phyloP scores from a whole-genome alignment of 2,888 invertebrate species.

The Oligia fasciuncula region DNA sequence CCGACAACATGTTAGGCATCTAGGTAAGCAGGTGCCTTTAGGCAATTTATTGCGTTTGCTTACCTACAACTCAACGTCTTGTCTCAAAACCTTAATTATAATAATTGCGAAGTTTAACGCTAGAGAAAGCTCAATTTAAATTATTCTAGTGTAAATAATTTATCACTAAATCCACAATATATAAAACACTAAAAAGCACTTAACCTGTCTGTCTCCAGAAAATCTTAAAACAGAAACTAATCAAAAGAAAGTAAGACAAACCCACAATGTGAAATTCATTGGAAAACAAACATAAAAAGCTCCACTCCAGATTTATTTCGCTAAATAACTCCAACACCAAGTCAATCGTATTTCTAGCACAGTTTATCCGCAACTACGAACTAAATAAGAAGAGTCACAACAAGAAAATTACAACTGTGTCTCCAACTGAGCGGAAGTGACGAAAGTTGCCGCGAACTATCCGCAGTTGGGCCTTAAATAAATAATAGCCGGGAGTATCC shows the following conservation, averaged over 20 bases:
- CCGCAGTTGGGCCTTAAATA: constrained; percentile 65
- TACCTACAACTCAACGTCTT: background rate
- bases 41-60: background rate
- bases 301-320: constrained; percentile 1
- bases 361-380: constrained; percentile 41
- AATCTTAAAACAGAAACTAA: constrained; percentile 29
- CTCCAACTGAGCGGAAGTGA: constrained; percentile 56
- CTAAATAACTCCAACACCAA: constrained; percentile 37
- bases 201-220: constrained; percentile 2
- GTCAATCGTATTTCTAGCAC: constrained; percentile 36
- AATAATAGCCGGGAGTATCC: constrained; percentile 65
- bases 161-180: background rate
- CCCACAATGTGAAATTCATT: constrained; percentile 30
- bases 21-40: background rate
- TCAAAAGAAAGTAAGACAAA: constrained; percentile 22
- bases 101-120: background rate
- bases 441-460: constrained; percentile 59
- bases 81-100: background rate
- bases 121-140: background rate
- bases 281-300: constrained; percentile 32
- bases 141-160: background rate
- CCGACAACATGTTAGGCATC: background rate
- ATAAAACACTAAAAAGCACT: constrained; percentile 22
- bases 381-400: constrained; percentile 43
- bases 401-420: constrained; percentile 50